Base-by-base conservation (phyloP, 2,888 invertebrate genomes). In the Heliconius charithonia region DNA sequence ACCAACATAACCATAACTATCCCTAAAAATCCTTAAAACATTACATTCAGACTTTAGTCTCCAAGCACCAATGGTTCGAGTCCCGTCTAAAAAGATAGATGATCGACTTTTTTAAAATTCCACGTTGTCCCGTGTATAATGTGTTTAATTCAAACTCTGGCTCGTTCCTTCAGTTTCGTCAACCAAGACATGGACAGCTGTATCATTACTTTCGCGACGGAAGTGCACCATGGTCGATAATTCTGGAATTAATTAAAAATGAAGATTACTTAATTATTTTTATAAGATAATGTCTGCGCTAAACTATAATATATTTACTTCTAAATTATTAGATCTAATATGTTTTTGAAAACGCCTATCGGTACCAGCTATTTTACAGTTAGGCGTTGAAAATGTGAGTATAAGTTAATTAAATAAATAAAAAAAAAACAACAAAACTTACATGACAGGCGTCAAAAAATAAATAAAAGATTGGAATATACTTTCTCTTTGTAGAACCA, bases 381-480 rank as follows among this genome's bases (percentile, higher is more conserved):
- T 9, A 67, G 19, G n/a, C 37, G 37, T 32, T 13, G 32, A 22
- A 32, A 67, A 37, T 12, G 19, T 63, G 25, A 4, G 63, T 63
- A 45, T 45, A 6, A 67, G 41, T 13, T 12, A 13, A 41, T 12
- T n/a, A 29, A 65, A 29, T 29, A 7, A 75, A 29, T 32, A 75
- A 83, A 80, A 75, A 75, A 79, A 41, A 75, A 59, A 66, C 67
- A 75, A 79, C 6, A 72, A 32, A 29, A 59, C 69, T 69, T 69
- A 69, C 69, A 27, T 32, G 13, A 59, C 12, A 56, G n/a, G n/a
- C 2, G 29, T 22, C 9, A 59, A 72, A 72, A 71, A n/a, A 81
- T 82, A 83, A 74, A 78, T 82, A 76, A 83, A 85, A 83, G 82
- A 84, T 83, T 86, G 83, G 84, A 86, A 87, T 86, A 80, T 88